Evolutionary conservation across 2,113 vertebrate genomes (phyloP), one percentile per base, ranked within the genome.

Genomic region (Larimichthys polyactis): DNA sequence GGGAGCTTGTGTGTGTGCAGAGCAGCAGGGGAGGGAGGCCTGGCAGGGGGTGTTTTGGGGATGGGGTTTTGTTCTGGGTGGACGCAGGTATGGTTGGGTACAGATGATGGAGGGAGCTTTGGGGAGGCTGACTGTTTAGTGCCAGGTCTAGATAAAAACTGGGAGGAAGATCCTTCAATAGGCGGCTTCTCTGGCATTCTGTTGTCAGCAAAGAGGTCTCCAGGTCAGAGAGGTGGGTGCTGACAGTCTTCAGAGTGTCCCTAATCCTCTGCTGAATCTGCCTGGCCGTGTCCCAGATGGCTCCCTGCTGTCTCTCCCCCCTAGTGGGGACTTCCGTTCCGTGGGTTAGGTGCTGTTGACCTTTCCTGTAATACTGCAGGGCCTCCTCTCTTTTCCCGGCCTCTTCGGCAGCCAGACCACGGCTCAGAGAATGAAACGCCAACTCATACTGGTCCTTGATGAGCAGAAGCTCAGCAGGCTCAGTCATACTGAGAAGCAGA

Each of bases 251-350:
- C 12, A 99, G 87, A 0, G 97, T 97, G 69, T 96, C 94, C 58
- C 79, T 94, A 97, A 99, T 98, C 86, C 95, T 97, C 86, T 94
- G 91, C 4, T 99, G 97, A 91, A 97, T 96, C 89, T 96, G 93
- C 73, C 96, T 94, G 52, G 96, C 97, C 3, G 86, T 92, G 40
- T 98, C 96, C 97, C 97, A 98, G 12, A 32, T 74, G 5, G 93
- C 58, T 16, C 96, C 96, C 0, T 64, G 74, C 22, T 94, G 94
- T 0, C 83, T 76, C 17, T 92, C 88, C 5, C 94, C 95, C 0
- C 83, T 60, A 0, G 93, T 94, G 3, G 95, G 91, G 59, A 99
- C 73, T 19, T 90, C 93, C 46, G 97, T 10, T 22, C 97, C 97
- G 36, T 90, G 94, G 49, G 94, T 88, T 11, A 99, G 93, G 90